Percentiles rank a stretch among this genome's conserved stretches.
These are phyloP conservation scores for Nysson spinosus DNA, from an alignment of 2,888 invertebrate species.

Conservation along the genomic window DNA sequence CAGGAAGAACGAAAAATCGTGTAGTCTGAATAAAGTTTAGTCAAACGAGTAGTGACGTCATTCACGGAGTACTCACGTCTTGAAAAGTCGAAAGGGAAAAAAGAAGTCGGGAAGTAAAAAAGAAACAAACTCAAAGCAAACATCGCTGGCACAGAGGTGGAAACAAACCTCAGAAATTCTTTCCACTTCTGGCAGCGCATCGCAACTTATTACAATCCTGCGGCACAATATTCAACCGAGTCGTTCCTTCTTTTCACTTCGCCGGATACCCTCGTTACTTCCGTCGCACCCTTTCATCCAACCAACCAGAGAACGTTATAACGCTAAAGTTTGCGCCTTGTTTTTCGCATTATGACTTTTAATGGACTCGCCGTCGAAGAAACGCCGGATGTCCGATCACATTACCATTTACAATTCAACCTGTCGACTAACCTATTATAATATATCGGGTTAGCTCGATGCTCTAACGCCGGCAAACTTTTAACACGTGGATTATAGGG, in stretches of 20 bases:
- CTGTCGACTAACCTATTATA: slow-evolving; percentile 23
- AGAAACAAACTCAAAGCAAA: slow-evolving; percentile 7
- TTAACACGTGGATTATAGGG: slow-evolving; percentile 19
- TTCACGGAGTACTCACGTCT: too few species aligned
- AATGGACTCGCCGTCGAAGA: slow-evolving; percentile 8
- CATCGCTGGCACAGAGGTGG: not conserved
- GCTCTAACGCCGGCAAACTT: slow-evolving; percentile 11
- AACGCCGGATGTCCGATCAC: not conserved
- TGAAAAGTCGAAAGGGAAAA: too few species aligned
- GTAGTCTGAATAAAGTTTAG: too few species aligned
- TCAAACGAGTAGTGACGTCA: not conserved
- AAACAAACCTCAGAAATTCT: slow-evolving; percentile 23
- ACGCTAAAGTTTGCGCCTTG: slow-evolving; percentile 16
- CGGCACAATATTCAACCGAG: slow-evolving; percentile 23
- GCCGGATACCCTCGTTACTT: slow-evolving; percentile 20
- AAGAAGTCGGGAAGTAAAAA: too few species aligned
- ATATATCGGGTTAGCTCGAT: slow-evolving; percentile 6
- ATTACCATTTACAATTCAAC: slow-evolving; percentile 23
- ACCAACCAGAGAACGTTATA: not conserved
- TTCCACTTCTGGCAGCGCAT: slow-evolving; percentile 16
- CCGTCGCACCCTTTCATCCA: not conserved
- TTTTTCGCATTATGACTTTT: slow-evolving; percentile 10
- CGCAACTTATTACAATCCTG: slow-evolving; percentile 27
- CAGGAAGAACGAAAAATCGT: too few species aligned
- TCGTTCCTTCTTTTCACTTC: slow-evolving; percentile 12